These are phyloP conservation scores for Rhombomys opimus DNA, from an alignment of 2,113 vertebrate species.

Conservation along the genomic window DNA sequence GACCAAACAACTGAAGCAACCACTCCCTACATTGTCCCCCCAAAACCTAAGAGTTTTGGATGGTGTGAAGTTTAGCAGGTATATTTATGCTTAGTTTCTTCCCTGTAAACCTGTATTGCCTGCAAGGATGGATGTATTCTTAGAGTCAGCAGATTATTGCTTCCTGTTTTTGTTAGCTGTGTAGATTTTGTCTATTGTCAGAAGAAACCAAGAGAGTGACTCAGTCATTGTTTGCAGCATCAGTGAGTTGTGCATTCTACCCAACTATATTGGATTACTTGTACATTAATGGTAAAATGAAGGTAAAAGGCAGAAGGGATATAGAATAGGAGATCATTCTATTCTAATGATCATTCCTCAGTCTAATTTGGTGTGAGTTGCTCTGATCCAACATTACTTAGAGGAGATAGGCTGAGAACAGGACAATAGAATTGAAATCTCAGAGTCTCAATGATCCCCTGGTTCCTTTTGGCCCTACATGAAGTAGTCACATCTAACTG, in stretches of 20 bases:
- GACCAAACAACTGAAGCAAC: neutral
- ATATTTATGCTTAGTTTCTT: neutral
- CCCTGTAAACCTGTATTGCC: conserved; percentile 29
- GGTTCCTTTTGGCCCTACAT: conserved; percentile 7
- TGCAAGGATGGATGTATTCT: conserved; percentile 26
- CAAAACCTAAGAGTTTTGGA: neutral
- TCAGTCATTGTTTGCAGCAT: conserved; percentile 1
- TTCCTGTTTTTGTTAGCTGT: neutral
- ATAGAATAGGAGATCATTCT: neutral
- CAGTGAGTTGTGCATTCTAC: neutral
- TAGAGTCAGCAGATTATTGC: conserved; percentile 20
- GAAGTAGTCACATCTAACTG: neutral
- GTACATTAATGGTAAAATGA: neutral
- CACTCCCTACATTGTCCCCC: neutral
- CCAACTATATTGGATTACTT: neutral
- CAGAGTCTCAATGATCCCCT: neutral
- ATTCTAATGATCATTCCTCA: neutral
- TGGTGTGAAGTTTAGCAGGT: neutral
- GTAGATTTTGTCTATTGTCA: neutral
- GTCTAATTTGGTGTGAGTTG: neutral
- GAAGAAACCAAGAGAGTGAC: conserved; percentile 24
- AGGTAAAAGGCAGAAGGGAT: neutral
- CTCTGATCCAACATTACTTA: neutral
- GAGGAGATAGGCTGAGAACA: neutral
- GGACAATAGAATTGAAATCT: neutral